Evolutionary conservation across 2,113 vertebrate species (phyloP), one percentile per base, ranked within the genome.

Genomic region (Hipposideros armiger): DNA sequence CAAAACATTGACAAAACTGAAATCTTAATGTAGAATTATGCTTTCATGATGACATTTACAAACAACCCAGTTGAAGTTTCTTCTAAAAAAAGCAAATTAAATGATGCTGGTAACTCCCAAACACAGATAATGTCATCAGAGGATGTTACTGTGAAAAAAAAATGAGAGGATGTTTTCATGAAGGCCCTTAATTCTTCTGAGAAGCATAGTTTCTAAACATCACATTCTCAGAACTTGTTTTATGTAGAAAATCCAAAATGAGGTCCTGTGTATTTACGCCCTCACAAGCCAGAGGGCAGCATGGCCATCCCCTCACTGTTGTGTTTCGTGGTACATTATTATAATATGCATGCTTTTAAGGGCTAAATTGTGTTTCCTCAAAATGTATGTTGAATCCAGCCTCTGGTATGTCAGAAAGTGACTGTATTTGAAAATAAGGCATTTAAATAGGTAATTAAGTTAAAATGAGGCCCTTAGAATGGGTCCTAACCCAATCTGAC

Each of bases 291-390:
- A 69, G n/a, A 70, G 50, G 10, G 1, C 14, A 69, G 11, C 32
- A 14, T 40, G 22, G 11, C 32, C 8, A 10, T 95, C 76, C 85
- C 82, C 83, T 74, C 86, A 24, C 1, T 82, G 45, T 76, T 93
- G 93, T 83, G 87, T 96, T 97, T 80, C 94, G 87, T 97, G 87
- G 87, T 89, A 92, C 91, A 70, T 96, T 96, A 90, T 67, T 95
- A 60, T 91, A 54, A 36, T 42, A 24, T 4, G 84, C 96, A 74
- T 97, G 77, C 28, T 60, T 1, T 24, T 91, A 40, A 42, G 5
- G 6, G 15, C 24, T 54, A 26, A 19, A 36, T 50, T 84, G 22
- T 52, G 20, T n/a, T 92, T 32, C 19, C 28, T 5, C 7, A 4
- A 89, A 78, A 73, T 73, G 52, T 40, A 84, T 30, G 9, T 24